Evolutionary conservation across 1,140 invertebrate genomes (phyloP).

Genomic region (Leptinotarsa texana): DNA sequence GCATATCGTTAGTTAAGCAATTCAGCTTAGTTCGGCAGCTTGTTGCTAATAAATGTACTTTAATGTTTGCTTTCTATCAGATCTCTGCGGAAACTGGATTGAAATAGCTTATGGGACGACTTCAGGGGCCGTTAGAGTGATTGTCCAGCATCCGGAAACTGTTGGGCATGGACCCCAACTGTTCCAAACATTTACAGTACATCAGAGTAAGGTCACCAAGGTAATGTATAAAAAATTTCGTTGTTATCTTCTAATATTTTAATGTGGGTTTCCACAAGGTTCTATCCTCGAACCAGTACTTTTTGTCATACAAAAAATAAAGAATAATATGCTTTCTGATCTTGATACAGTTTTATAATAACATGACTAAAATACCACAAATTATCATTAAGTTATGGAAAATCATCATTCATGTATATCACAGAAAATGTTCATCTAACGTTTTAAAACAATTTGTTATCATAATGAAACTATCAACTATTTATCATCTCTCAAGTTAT

Average conservation of each 20-base stretch:
- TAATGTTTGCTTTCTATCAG: slow-evolving; percentile 56
- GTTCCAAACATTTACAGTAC: slow-evolving; percentile 98
- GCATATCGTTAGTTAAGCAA: slow-evolving; percentile 4
- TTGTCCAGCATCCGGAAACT: slow-evolving; percentile 98
- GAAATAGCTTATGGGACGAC: slow-evolving; percentile 98
- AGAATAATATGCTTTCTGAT: too few relatives aligned
- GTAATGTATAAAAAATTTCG: slow-evolving; percentile 58
- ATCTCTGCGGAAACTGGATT: slow-evolving; percentile 97
- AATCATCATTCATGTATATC: too few relatives aligned
- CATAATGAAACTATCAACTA: too few relatives aligned
- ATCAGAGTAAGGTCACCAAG: slow-evolving; percentile 94
- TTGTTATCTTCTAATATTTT: neutral
- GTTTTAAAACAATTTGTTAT: too few relatives aligned
- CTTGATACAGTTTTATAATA: too few relatives aligned
- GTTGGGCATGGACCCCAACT: slow-evolving; percentile 96
- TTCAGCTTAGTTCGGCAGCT: neutral
- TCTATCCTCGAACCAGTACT: too few relatives aligned
- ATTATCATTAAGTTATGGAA: too few relatives aligned
- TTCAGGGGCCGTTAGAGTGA: slow-evolving; percentile 92
- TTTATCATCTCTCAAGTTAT: too few relatives aligned
- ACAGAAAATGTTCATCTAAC: too few relatives aligned
- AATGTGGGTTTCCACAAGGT: too few relatives aligned
- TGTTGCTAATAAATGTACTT: neutral
- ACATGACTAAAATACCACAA: too few relatives aligned
- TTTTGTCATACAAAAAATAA: too few relatives aligned